phyloP scores from a whole-genome alignment of 2,113 vertebrate species.

The Stomatorhinus ivindoensis region DNA sequence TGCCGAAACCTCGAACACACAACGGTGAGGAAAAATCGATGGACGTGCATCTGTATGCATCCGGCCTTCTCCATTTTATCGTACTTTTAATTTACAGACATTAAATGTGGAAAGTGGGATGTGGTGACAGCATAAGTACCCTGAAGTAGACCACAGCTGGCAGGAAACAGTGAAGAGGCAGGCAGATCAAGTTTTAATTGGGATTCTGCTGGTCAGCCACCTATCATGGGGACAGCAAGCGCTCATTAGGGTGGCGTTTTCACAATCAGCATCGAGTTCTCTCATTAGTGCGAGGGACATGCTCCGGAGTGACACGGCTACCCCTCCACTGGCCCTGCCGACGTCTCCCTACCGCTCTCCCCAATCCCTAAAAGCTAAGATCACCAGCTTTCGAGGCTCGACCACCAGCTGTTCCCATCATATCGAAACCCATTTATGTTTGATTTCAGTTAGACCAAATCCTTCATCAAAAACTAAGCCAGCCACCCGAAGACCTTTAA shows the following conservation, averaged over 20 bases:
- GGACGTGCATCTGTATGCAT: not conserved
- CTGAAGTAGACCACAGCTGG: not conserved
- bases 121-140: not conserved
- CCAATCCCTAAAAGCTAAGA: not conserved
- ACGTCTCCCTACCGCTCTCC: not conserved
- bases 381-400: not conserved
- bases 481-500: not conserved
- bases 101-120: not conserved
- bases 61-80: not conserved
- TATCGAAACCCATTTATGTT: not conserved
- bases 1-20: not conserved
- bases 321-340: not conserved
- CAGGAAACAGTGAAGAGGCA: not conserved
- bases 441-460: not conserved
- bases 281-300: not conserved
- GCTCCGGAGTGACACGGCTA: not conserved
- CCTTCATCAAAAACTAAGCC: not conserved
- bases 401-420: not conserved
- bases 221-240: not conserved
- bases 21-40: not conserved
- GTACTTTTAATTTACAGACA: not conserved
- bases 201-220: conserved; percentile 1
- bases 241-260: not conserved
- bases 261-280: not conserved
- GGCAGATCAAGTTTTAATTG: not conserved